Evolutionary conservation across 2,113 vertebrate species (phyloP).

Genomic region (Piaya cayana): DNA sequence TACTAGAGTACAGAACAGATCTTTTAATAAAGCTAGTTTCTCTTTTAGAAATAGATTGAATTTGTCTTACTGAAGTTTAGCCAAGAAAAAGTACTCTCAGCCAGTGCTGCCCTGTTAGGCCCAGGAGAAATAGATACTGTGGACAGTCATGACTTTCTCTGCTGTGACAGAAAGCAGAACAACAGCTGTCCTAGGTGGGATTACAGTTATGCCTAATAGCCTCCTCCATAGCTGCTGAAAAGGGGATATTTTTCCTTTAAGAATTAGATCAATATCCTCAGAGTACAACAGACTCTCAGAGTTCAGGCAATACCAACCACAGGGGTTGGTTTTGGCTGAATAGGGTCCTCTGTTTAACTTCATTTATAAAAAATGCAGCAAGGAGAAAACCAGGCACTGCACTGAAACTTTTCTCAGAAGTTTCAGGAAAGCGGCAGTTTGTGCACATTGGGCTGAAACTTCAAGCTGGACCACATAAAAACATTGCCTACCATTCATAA

Average conservation of each 20-base stretch:
- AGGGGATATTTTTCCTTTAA: not conserved
- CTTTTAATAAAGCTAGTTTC: not conserved
- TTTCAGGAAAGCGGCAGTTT: not conserved
- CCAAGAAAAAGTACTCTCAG: not conserved
- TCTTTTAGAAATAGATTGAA: no score
- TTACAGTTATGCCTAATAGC: not conserved
- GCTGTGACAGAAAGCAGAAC: not conserved
- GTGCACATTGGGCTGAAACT: not conserved
- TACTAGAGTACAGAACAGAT: not conserved
- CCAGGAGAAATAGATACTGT: not conserved
- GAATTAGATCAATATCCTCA: not conserved
- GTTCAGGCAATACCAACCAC: not conserved
- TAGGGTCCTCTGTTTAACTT: not conserved
- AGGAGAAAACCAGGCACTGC: not conserved
- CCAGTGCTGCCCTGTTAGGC: not conserved
- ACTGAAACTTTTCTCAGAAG: slow-evolving; percentile 23
- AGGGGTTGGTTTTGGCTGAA: not conserved
- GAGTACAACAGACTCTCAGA: not conserved
- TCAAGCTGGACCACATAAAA: not conserved
- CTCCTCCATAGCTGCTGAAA: not conserved
- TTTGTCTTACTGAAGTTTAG: not conserved
- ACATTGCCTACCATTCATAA: not conserved
- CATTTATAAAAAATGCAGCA: not conserved
- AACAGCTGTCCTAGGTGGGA: not conserved
- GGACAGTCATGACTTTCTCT: not conserved